Evolutionary conservation across 2,888 invertebrate species (phyloP).

Genomic region (Pollenia griseotomentosa): DNA sequence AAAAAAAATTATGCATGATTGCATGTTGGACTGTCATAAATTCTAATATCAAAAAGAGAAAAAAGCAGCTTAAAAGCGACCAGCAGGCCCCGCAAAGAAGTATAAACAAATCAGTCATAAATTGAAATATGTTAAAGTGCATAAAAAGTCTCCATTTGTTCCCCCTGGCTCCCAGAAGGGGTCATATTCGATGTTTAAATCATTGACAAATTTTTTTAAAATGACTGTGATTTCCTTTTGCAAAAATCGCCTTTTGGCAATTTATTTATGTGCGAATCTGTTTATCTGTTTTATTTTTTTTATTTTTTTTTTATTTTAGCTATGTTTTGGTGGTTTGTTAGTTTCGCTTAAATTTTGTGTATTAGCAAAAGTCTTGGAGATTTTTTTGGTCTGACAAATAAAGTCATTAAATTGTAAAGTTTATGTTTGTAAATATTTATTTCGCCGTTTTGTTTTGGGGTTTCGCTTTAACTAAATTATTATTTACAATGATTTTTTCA

Average conservation of each 20-base stretch:
- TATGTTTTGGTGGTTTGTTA: background rate
- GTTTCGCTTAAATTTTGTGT: slow-evolving; percentile 2
- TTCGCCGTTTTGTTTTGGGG: slow-evolving; percentile 8
- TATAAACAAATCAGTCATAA: slow-evolving; percentile 66
- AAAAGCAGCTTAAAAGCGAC: background rate
- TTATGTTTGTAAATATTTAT: slow-evolving; percentile 52
- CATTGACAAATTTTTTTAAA: slow-evolving; percentile 69
- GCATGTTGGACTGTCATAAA: slow-evolving; percentile 61
- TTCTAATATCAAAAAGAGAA: slow-evolving; percentile 27
- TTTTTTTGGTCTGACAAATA: slow-evolving; percentile 59
- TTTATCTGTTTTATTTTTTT: slow-evolving; percentile 30
- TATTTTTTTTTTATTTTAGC: background rate
- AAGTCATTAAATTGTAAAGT: slow-evolving; percentile 68
- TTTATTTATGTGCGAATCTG: slow-evolving; percentile 65
- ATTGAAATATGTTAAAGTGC: slow-evolving; percentile 44
- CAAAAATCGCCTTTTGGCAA: slow-evolving; percentile 55
- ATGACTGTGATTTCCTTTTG: slow-evolving; percentile 62
- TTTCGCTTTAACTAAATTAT: slow-evolving; percentile 54
- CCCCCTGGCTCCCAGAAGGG: slow-evolving; percentile 28
- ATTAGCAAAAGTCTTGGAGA: slow-evolving; percentile 1
- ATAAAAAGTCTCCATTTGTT: slow-evolving; percentile 8
- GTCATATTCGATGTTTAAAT: slow-evolving; percentile 54
- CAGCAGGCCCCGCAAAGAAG: background rate
- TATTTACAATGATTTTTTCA: slow-evolving; percentile 26
- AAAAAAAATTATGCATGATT: slow-evolving; percentile 44